Base-by-base conservation (phyloP, 2,113 vertebrate genomes). In the Heterocephalus glaber region DNA sequence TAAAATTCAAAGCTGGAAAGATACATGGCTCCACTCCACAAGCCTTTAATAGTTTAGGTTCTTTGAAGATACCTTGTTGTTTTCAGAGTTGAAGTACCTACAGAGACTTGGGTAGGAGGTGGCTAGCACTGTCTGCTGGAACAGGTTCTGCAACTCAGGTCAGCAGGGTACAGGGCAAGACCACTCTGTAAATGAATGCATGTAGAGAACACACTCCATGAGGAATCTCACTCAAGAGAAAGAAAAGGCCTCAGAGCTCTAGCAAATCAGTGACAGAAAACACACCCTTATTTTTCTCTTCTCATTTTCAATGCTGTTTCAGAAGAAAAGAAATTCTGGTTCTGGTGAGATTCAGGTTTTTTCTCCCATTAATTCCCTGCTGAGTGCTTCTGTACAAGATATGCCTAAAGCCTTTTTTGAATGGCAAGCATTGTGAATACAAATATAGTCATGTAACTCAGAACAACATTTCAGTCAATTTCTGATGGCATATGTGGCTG, bases 241-340 rank as follows among this genome's bases (percentile, higher is more conserved):
- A 87, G 79, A 16, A 82, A 86, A 66, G 63, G 9, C 49, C 28
- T 35, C 19, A 60, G 56, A 76, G 30, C 10, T 89, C n/a, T 47
- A n/a, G 56, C 61, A 83, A 80, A 87, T 61, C n/a, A 58, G 13
- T n/a, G 41, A 56, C 35, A 41, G 19, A 72, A 96, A 93, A 66
- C 35, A 83, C 4, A 63, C 28, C 7, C 13, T 86, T 22, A 49
- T 61, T 33, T 86, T 95, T 68, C 58, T 60, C 58, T 63, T 86
- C 60, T 85, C 24, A 13, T 56, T 93, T 89, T 88, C 68, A 93
- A 70, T 76, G 26, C 30, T 56, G 44, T 63, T 44, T 82, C n/a
- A 81, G 70, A 84, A 94, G 49, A 66, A 89, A 68, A 83, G 58
- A 44, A 56, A 80, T 79, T 89, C 61, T 86, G 22, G 63, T 74